phyloP scores from a whole-genome alignment of 2,888 invertebrate genomes.

The Nomada fucata region DNA sequence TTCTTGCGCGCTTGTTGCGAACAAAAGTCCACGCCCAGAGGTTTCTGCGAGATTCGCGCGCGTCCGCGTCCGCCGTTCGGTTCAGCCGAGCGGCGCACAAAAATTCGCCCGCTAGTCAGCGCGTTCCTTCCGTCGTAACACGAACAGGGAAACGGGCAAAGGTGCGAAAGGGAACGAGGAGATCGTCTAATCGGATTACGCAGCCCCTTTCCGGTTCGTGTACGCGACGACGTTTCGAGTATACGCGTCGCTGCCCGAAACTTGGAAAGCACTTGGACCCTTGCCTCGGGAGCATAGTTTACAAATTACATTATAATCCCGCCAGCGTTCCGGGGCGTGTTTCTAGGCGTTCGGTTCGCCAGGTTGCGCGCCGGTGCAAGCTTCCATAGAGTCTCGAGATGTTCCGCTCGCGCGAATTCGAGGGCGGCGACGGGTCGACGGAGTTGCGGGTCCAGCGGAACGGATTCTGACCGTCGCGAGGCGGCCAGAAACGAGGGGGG shows the following conservation, averaged over 20 bases:
- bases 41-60: neutral
- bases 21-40: neutral
- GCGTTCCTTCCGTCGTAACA: too few species aligned
- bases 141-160: slow-evolving; percentile 7
- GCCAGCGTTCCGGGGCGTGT: slow-evolving; percentile 68
- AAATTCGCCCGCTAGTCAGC: neutral
- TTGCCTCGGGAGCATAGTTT: slow-evolving; percentile 67
- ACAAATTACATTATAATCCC: slow-evolving; percentile 75
- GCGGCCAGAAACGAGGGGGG: neutral
- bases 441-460: too few species aligned
- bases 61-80: too few species aligned
- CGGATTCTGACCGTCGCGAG: neutral
- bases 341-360: neutral
- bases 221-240: slow-evolving; percentile 54
- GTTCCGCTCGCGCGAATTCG: too few species aligned
- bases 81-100: neutral
- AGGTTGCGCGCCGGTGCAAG: too few species aligned
- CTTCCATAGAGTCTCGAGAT: too few species aligned
- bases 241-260: slow-evolving; percentile 57
- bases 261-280: slow-evolving; percentile 65
- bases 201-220: slow-evolving; percentile 22
- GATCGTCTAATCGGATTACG: slow-evolving; percentile 63
- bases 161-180: slow-evolving; percentile 49
- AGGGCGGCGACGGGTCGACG: neutral
- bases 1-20: neutral